Conservation (phyloP, 2,113 vertebrate genomes). For the Sarotherodon lohbergeri region DNA sequence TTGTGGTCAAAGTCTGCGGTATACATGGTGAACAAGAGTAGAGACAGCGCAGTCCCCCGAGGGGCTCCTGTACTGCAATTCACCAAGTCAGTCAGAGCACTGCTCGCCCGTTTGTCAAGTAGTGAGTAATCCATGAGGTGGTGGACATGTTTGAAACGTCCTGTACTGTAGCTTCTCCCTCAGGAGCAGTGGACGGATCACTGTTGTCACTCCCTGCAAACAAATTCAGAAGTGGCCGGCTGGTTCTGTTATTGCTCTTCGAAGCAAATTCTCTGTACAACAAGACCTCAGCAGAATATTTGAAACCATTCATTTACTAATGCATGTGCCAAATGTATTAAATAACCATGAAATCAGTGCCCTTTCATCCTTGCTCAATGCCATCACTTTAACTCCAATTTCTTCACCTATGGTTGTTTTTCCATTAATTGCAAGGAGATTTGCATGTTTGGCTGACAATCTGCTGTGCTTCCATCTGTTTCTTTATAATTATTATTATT, state of each 20-base stretch:
- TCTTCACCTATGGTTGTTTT: not conserved
- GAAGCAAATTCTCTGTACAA: fast-evolving
- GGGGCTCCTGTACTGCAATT: fast-evolving
- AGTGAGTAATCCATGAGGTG: not conserved
- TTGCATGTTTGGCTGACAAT: not conserved
- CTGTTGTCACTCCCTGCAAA: not conserved
- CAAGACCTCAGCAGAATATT: not conserved
- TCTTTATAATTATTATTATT: fast-evolving
- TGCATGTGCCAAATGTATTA: not conserved
- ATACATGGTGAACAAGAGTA: not conserved
- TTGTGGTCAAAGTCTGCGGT: not conserved
- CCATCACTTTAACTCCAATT: not conserved
- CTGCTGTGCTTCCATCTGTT: not conserved
- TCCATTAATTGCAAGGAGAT: not conserved
- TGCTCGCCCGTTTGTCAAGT: not conserved
- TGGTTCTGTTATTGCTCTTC: not conserved
- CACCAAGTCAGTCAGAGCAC: not conserved
- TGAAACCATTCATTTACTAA: not conserved
- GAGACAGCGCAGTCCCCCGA: not conserved
- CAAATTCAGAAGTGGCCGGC: not conserved
- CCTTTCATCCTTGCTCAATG: not conserved
- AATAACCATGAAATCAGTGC: not conserved
- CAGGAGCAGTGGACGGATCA: not conserved
- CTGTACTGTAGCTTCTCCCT: not conserved
- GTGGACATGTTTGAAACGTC: not conserved